Percentiles rank a stretch among this genome's conserved stretches.
Conservation (phyloP, 2,113 vertebrate species). For the Microcebus ravelobensis region DNA sequence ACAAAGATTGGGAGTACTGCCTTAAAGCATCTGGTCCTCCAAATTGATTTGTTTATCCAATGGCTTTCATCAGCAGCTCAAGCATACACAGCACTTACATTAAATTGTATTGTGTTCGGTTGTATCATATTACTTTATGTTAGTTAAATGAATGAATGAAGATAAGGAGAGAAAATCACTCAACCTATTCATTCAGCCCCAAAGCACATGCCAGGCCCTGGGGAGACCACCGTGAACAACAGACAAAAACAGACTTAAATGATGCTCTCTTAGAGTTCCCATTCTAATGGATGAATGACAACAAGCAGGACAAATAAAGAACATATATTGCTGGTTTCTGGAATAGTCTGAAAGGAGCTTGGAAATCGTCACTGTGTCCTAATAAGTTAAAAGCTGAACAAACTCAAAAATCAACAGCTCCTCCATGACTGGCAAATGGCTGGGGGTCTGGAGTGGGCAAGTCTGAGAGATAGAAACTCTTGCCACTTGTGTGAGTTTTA, state of each 20-base stretch:
- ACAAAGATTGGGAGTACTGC: neutral
- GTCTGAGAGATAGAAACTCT: neutral
- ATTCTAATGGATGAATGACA: neutral
- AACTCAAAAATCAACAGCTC: neutral
- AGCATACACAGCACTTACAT: neutral
- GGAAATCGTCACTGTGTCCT: neutral
- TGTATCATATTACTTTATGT: neutral
- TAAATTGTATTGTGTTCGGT: neutral
- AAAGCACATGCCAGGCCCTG: neutral
- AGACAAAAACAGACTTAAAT: neutral
- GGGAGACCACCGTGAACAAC: neutral
- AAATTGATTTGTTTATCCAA: constrained; percentile 33
- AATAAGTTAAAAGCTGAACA: neutral
- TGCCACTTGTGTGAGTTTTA: neutral
- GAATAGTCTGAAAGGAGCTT: neutral
- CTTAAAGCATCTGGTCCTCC: neutral
- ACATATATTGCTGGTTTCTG: too few species aligned
- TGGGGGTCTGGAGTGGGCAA: neutral
- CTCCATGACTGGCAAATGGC: neutral
- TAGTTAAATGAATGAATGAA: neutral
- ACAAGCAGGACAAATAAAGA: neutral
- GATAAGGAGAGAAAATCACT: neutral
- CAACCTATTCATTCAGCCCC: neutral
- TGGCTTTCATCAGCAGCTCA: neutral
- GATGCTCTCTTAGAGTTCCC: neutral